These are phyloP conservation scores for Hemicentrotus pulcherrimus DNA, from an alignment of 35 echinoderm and acorn worm genomes.

Conservation along the genomic window DNA sequence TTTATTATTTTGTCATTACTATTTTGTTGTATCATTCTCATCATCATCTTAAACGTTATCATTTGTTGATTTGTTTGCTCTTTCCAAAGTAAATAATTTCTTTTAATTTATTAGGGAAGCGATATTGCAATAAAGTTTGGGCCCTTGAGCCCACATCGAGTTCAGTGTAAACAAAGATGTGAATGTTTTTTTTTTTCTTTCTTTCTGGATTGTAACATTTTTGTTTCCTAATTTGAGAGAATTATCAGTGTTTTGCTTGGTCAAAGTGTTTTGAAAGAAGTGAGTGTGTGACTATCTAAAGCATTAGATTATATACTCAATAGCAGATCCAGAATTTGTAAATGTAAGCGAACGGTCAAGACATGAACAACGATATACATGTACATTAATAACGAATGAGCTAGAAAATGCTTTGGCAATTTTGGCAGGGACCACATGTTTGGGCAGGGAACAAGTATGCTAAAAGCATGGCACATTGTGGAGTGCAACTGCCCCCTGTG, in stretches of 20 bases:
- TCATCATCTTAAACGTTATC: neutral
- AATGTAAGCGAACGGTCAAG: too few species aligned
- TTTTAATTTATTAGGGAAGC: constrained; percentile 55
- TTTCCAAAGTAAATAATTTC: constrained; percentile 49
- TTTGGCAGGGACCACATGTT: too few species aligned
- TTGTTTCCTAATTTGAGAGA: neutral
- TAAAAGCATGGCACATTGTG: too few species aligned
- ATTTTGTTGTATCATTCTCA: neutral
- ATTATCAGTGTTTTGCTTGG: neutral
- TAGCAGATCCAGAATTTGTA: too few species aligned
- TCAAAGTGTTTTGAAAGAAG: neutral
- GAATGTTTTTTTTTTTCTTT: neutral
- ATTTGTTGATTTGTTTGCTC: constrained; percentile 39
- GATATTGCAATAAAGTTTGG: constrained; percentile 52
- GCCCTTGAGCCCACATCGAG: neutral
- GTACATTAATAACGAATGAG: too few species aligned
- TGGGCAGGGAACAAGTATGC: too few species aligned
- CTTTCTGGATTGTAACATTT: neutral
- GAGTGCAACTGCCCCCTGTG: too few species aligned
- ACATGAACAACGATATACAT: too few species aligned
- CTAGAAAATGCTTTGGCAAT: too few species aligned
- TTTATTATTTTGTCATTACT: neutral
- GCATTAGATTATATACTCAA: too few species aligned
- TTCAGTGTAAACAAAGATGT: constrained; percentile 13
- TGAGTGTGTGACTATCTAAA: too few species aligned